phyloP scores from a whole-genome alignment of 2,888 invertebrate species.

The Megastigmus dorsalis region DNA sequence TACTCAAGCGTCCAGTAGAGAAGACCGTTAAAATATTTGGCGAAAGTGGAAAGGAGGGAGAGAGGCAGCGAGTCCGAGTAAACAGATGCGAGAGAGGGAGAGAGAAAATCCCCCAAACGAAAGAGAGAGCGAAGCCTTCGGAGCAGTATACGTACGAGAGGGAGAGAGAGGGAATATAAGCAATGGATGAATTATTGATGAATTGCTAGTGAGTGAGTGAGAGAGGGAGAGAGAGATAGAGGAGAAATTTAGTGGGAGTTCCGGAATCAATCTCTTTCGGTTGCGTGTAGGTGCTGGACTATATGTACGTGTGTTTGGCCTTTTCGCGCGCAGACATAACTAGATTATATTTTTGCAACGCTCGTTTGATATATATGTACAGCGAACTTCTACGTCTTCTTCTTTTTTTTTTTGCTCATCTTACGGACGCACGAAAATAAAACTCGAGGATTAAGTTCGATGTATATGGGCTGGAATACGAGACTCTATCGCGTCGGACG shows the following conservation, averaged over 20 bases:
- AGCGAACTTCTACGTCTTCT: too few species aligned
- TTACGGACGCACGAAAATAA: neutral
- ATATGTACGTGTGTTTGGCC: neutral
- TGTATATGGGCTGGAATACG: neutral
- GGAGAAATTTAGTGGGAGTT: conserved; percentile 11
- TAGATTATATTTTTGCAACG: neutral
- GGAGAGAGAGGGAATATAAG: neutral
- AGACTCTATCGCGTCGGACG: too few species aligned
- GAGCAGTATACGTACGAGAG: neutral
- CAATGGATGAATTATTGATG: conserved; percentile 38
- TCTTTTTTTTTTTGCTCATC: too few species aligned
- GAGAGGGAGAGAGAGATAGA: neutral
- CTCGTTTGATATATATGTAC: neutral
- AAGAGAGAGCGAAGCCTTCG: too few species aligned
- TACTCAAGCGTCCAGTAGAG: too few species aligned
- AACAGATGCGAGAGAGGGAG: neutral
- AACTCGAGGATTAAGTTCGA: neutral
- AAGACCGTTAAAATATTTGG: conserved; percentile 4
- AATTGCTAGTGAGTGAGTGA: neutral
- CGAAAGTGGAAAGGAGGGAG: neutral
- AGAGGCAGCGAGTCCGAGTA: neutral
- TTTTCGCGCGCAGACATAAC: neutral
- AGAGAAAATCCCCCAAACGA: too few species aligned
- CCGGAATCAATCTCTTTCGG: conserved; percentile 19
- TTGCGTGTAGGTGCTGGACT: neutral